Base-by-base conservation (phyloP, 2,113 vertebrate species). In the Podocnemis expansa region DNA sequence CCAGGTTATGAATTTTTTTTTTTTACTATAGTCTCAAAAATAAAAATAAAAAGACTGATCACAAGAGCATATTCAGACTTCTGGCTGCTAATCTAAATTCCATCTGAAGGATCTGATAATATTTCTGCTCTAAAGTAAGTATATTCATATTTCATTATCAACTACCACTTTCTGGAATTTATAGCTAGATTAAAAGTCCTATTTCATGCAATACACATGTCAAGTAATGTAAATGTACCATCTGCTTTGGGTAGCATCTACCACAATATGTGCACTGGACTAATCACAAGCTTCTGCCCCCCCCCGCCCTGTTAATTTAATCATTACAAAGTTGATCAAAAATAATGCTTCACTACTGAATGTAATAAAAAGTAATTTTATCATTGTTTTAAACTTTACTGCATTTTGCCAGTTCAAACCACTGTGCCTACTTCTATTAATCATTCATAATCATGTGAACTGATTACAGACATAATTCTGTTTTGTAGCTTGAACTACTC, bases 21-120 rank as follows among this genome's bases (percentile, higher is more conserved):
- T 89, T 73, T 79, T 89, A 91, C 81, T 93, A 94, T 88, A 82
- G 5, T 56, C 34, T 22, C 79, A 41, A 83, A 78, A 89, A 58
- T 3, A 51, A 93, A 79, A 34, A 82, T 70, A 80, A 51, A 29
- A 9, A 92, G 63, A 60, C 1, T 12, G 9, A 29, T 31, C 52
- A 81, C 19, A 27, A 79, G 25, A 52, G 34, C 13, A 45, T 45
- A 45, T 76, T 76, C 41, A 27, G 6, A 41, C 43, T 76, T 45
- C 16, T 70, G 63, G 19, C 63, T 70, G 63, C 63, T 38, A 38
- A 38, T 76, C 73, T 76, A 76, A 25, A 27, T 76, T 45, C 43
- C 88, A 22, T 5, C 73, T 79, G 89, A n/a, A 60, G 54, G 52
- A 75, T 13, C 51, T 16, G 14, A 52, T 52, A 16, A 52, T 52